Evolutionary conservation across 1,140 invertebrate species (phyloP).

Genomic region (Scaptomyza montana): DNA sequence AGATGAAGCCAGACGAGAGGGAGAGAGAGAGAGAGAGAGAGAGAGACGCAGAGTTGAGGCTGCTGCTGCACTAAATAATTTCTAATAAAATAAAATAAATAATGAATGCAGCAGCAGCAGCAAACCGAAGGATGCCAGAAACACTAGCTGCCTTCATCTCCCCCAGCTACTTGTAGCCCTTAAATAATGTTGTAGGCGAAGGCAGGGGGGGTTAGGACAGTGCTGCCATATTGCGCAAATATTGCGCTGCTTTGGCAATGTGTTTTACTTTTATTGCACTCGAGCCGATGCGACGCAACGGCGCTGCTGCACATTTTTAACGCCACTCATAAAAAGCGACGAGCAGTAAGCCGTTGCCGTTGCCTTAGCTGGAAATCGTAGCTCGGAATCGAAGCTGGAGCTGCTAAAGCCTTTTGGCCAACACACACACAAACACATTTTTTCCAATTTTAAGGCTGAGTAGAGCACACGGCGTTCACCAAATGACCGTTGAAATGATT

Average conservation of each 20-base stretch:
- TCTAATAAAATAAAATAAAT: constrained; percentile 83
- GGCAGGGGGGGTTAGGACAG: neutral
- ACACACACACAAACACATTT: constrained; percentile 50
- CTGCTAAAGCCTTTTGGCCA: constrained; percentile 34
- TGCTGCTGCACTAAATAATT: constrained; percentile 76
- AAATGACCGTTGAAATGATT: constrained; percentile 81
- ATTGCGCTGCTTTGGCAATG: constrained; percentile 81
- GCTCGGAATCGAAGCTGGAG: constrained; percentile 2
- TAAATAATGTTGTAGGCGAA: neutral
- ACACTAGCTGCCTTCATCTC: neutral
- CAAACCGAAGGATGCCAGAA: constrained; percentile 43
- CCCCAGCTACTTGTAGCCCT: too few species aligned
- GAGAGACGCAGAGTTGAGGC: neutral
- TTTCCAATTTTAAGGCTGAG: constrained; percentile 82
- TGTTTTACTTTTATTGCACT: constrained; percentile 82
- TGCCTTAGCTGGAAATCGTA: neutral
- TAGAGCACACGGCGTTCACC: constrained; percentile 73
- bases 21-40: neutral
- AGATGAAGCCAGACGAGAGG: neutral
- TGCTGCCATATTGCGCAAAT: constrained; percentile 77
- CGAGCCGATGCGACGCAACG: constrained; percentile 56
- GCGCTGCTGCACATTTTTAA: constrained; percentile 72
- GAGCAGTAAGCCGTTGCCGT: constrained; percentile 49
- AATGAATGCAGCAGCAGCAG: constrained; percentile 64
- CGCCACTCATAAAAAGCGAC: constrained; percentile 77